A percentile compares a stretch with the other conserved stretches of the same genome.
Conservation (phyloP, 2,888 invertebrate genomes). For the Arrhopalites spinosus region DNA sequence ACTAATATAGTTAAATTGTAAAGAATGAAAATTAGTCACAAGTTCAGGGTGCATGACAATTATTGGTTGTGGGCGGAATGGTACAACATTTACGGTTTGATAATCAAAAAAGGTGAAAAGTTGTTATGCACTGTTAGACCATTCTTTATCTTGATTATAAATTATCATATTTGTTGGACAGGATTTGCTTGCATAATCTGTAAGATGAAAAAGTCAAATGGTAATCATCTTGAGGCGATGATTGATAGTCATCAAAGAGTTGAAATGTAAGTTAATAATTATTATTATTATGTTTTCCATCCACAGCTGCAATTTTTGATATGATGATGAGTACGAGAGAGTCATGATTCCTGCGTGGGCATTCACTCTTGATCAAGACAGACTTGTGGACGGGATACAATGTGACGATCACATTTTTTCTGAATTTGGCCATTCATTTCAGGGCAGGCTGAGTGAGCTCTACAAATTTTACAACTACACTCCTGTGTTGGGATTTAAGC, state of each 20-base stretch:
- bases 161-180: background rate
- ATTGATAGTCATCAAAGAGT: background rate
- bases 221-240: background rate
- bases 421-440: constrained; percentile 20
- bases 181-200: background rate
- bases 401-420: background rate
- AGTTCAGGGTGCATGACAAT: background rate
- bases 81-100: background rate
- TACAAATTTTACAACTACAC: background rate
- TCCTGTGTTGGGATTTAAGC: too few species aligned
- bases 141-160: background rate
- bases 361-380: background rate
- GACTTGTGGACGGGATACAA: background rate
- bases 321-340: background rate
- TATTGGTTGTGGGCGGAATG: background rate
- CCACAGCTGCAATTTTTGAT: background rate
- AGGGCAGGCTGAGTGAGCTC: background rate
- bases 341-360: background rate
- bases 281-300: background rate
- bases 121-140: background rate
- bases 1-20: too few species aligned
- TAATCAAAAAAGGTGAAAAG: background rate
- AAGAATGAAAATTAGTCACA: background rate
- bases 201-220: background rate
- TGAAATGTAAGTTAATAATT: background rate